Conservation (phyloP, 2,888 invertebrate species). For the Thera britannica region DNA sequence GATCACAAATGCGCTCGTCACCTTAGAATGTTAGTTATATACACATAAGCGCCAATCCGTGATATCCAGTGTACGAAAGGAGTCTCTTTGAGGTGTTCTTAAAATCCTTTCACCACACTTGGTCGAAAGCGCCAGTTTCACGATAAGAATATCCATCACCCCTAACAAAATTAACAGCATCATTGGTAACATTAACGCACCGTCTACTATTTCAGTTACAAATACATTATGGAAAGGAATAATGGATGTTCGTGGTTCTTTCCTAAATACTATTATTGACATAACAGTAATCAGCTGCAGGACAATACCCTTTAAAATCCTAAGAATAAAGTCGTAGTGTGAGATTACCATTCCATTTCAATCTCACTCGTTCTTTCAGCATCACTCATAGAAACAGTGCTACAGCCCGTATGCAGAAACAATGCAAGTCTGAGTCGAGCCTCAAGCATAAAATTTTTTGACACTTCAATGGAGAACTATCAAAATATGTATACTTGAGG, state of each 20-base stretch:
- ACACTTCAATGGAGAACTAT: no score
- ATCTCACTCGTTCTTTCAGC: background rate
- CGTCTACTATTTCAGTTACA: background rate
- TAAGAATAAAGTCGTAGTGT: background rate
- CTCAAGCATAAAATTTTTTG: no score
- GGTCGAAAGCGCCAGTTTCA: no score
- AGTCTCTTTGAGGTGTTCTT: no score
- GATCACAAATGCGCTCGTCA: background rate
- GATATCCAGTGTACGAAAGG: no score
- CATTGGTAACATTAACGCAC: background rate
- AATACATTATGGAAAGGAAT: background rate
- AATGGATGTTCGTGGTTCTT: background rate
- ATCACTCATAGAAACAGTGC: background rate
- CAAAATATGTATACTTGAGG: no score
- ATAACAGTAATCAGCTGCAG: background rate
- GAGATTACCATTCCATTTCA: background rate
- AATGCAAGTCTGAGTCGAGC: no score
- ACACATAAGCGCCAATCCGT: background rate
- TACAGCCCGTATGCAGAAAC: no score
- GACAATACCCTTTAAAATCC: background rate
- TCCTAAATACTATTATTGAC: background rate
- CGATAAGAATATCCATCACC: no score
- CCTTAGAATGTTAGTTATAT: background rate
- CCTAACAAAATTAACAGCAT: no score
- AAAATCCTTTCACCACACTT: no score